Base-by-base conservation (phyloP, 2,113 vertebrate species). In the Ciconia boyciana region DNA sequence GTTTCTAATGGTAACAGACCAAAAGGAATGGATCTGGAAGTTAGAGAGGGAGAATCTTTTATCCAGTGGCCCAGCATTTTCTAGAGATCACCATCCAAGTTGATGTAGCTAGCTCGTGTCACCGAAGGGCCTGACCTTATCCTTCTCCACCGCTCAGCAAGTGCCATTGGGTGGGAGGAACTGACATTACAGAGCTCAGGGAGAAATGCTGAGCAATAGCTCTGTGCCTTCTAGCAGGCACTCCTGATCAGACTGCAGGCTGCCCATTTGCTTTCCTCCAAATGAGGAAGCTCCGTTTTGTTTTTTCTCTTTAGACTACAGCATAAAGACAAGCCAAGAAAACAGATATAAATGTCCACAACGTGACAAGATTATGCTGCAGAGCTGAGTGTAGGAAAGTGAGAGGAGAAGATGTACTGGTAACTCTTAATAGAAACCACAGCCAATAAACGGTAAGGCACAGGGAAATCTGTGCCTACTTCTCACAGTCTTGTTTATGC, bases 171-270 rank as follows among this genome's bases (percentile, higher is more conserved):
- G n/a, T n/a, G 54, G 52, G 60, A 84, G 36, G 61, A 70, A 22
- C 31, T 10, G 55, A 7, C n/a, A 11, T 28, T 44, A 18, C 1
- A 0, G 46, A 66, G 22, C n/a, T 65, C 6, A 3, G 39, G 34
- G 13, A 66, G 46, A 70, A 83, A 18, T 15, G 65, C 91, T 92
- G 94, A 87, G 81, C 93, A 91, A 90, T 74, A 96, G 61, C 94
- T 88, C 88, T 13, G 61, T 70, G 76, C 83, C 92, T 95, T 81
- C 93, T 96, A 92, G 85, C 69, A 79, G 87, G 92, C 7, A 1
- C 34, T 62, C 72, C 36, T 81, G 89, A 69, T 69, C 91, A 83
- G 82, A 60, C 80, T 71, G 62, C 81, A 44, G 55, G 7, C 36
- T 80, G 52, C 86, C 51, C 16, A 0, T 90, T 78, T 74, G n/a